phyloP scores from a whole-genome alignment of 1,140 invertebrate genomes.

The Drosophila dunni region DNA sequence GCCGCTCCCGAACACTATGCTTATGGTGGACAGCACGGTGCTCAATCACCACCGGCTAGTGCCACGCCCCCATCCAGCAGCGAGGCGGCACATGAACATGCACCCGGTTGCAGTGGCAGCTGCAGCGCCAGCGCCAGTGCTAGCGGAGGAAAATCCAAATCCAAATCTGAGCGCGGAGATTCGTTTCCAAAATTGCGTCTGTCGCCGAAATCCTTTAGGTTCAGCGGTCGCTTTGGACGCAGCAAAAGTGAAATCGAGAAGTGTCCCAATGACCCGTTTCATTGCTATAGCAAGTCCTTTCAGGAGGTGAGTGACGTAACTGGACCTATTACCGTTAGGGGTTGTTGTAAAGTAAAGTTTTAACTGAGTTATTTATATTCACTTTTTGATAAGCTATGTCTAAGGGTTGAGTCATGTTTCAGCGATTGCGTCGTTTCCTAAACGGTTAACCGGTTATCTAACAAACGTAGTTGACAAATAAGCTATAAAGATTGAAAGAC shows the following conservation, averaged over 20 bases:
- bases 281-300: constrained; percentile 83
- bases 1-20: constrained; percentile 66
- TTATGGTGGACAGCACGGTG: constrained; percentile 56
- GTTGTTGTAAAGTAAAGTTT: no score
- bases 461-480: no score
- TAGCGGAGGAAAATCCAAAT: constrained; percentile 44
- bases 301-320: constrained; percentile 69
- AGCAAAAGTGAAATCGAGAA: constrained; percentile 83
- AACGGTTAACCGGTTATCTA: no score
- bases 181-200: constrained; percentile 78
- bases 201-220: constrained; percentile 80
- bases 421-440: no score
- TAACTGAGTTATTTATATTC: no score
- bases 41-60: constrained; percentile 62
- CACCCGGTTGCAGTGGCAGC: constrained; percentile 13
- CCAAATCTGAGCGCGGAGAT: constrained; percentile 80
- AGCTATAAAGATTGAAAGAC: no score
- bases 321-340: no score
- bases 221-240: constrained; percentile 80
- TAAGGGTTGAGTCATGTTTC: no score
- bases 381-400: no score
- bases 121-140: not conserved
- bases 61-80: constrained; percentile 48
- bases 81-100: constrained; percentile 15
- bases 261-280: constrained; percentile 76